A percentile compares a stretch with the other conserved stretches of the same genome.
These are phyloP conservation scores for Collichthys lucidus DNA, from an alignment of 2,113 vertebrate species.

Conservation along the genomic window DNA sequence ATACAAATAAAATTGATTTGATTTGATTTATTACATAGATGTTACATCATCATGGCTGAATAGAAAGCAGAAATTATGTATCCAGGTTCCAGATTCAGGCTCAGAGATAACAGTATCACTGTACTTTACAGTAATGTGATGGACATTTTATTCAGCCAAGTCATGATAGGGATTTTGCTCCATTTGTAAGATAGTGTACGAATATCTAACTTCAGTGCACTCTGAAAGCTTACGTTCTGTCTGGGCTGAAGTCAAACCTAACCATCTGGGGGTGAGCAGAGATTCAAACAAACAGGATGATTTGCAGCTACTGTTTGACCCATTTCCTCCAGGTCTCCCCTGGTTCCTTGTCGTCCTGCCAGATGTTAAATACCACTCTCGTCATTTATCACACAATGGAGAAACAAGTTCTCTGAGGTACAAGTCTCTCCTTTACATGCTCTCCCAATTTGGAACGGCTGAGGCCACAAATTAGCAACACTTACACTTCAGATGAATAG, in stretches of 20 bases:
- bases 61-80: background rate
- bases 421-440: constrained; percentile 20
- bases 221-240: constrained; percentile 20
- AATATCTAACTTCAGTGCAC: background rate
- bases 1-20: too few relatives aligned
- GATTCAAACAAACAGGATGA: background rate
- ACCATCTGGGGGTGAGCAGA: background rate
- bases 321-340: constrained; percentile 33
- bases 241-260: background rate
- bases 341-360: constrained; percentile 30
- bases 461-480: constrained; percentile 35
- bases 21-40: constrained; percentile 5
- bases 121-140: background rate
- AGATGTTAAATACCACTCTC: constrained; percentile 50
- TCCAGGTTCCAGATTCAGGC: too few relatives aligned
- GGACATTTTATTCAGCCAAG: background rate
- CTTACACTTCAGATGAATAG: constrained; percentile 20
- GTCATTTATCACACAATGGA: constrained; percentile 44
- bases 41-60: background rate
- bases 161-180: background rate
- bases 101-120: background rate
- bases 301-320: constrained; percentile 1
- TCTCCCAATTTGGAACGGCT: constrained; percentile 8
- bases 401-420: constrained; percentile 22
- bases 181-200: background rate